These are phyloP conservation scores for Datnioides undecimradiatus DNA, from an alignment of 2,113 vertebrate genomes.

Conservation along the genomic window DNA sequence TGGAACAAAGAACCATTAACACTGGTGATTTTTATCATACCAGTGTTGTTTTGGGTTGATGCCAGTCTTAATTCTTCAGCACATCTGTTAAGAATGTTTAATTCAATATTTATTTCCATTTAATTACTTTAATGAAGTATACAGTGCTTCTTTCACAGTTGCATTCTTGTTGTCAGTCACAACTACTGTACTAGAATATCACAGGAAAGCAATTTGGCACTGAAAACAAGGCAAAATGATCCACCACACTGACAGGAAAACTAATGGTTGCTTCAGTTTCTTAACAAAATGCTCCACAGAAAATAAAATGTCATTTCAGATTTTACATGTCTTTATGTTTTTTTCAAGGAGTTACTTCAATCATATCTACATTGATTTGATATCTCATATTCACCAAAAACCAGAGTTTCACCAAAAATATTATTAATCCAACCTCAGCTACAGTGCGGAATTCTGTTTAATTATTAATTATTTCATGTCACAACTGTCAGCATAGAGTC, in stretches of 20 bases:
- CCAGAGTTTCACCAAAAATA: neutral
- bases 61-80: neutral
- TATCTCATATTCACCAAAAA: neutral
- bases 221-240: neutral
- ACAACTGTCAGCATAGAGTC: neutral
- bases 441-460: neutral
- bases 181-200: neutral
- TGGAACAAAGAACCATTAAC: conserved; percentile 31
- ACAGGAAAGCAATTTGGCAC: neutral
- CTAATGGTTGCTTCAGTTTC: neutral
- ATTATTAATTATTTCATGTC: neutral
- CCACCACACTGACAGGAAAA: neutral
- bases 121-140: neutral
- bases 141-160: neutral
- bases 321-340: neutral
- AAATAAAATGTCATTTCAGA: neutral
- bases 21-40: neutral
- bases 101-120: neutral
- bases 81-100: neutral
- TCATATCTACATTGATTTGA: neutral
- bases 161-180: neutral
- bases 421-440: neutral
- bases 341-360: neutral
- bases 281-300: neutral
- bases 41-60: neutral